Evolutionary conservation across 2,888 invertebrate genomes (phyloP).

Genomic region (Eledona agricola): DNA sequence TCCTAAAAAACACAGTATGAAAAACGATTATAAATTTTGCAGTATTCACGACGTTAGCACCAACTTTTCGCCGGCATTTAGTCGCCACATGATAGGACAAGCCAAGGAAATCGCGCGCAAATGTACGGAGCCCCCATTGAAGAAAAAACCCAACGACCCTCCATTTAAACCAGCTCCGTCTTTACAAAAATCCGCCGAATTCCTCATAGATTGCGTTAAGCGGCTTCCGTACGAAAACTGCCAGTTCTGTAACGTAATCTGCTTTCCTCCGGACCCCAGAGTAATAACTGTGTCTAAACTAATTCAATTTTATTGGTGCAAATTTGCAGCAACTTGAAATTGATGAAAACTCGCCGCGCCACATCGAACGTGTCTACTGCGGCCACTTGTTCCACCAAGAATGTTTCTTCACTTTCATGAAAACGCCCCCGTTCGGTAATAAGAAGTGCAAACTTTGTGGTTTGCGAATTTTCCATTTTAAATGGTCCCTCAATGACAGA

Average conservation of each 20-base stretch:
- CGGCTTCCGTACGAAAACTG: slow-evolving; percentile 71
- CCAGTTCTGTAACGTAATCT: slow-evolving; percentile 69
- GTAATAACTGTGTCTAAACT: slow-evolving; percentile 53
- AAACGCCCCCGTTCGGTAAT: slow-evolving; percentile 79
- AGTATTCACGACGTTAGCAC: slow-evolving; percentile 69
- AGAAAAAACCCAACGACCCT: slow-evolving; percentile 64
- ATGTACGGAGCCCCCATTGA: slow-evolving; percentile 75
- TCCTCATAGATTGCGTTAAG: slow-evolving; percentile 71
- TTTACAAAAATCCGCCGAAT: slow-evolving; percentile 68
- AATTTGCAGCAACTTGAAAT: slow-evolving; percentile 54
- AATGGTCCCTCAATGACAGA: slow-evolving; percentile 75
- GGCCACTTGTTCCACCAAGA: slow-evolving; percentile 76
- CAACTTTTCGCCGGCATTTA: slow-evolving; percentile 72
- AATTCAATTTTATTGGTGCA: slow-evolving; percentile 1
- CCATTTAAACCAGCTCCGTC: slow-evolving; percentile 72
- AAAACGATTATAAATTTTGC: slow-evolving; percentile 30
- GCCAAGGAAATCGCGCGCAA: slow-evolving; percentile 73
- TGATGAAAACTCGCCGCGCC: slow-evolving; percentile 69
- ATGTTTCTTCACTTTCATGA: slow-evolving; percentile 74
- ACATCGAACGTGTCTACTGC: slow-evolving; percentile 76
- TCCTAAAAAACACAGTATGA: background rate
- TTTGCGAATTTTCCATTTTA: slow-evolving; percentile 74
- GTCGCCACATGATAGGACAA: slow-evolving; percentile 71
- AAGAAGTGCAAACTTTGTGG: slow-evolving; percentile 73
- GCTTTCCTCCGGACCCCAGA: slow-evolving; percentile 68